phyloP scores from a whole-genome alignment of 2,888 invertebrate species.

The Busseola fusca region DNA sequence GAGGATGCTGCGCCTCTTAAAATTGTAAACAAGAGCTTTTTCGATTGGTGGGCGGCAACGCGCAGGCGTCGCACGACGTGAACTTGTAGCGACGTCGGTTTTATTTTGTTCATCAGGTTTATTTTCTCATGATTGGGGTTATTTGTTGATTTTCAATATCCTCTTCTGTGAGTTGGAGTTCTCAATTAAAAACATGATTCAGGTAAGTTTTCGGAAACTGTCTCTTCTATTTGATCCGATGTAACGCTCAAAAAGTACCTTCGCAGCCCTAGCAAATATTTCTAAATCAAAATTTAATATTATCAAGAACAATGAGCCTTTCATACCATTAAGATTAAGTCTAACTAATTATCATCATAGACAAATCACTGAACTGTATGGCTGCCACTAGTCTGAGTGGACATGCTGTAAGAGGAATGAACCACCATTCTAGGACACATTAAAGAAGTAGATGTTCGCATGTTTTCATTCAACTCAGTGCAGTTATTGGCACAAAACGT shows the following conservation, averaged over 20 bases:
- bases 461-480: slow-evolving; percentile 4
- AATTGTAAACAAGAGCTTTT: slow-evolving; percentile 87
- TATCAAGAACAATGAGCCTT: not conserved
- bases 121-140: not conserved
- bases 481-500: slow-evolving; percentile 8
- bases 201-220: not conserved
- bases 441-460: not conserved
- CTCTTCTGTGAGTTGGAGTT: not conserved
- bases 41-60: slow-evolving; percentile 82
- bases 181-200: not conserved
- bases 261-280: not conserved
- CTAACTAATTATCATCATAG: not conserved
- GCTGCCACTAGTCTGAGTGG: not conserved
- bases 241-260: not conserved
- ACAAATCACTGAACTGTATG: not conserved
- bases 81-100: slow-evolving; percentile 71
- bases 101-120: slow-evolving; percentile 22
- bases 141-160: not conserved
- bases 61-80: slow-evolving; percentile 75
- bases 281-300: not conserved
- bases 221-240: not conserved
- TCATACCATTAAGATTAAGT: not conserved
- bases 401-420: not conserved
- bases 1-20: slow-evolving; percentile 81
- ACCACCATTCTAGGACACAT: not conserved